Conservation (phyloP, 2,797 vertebrate genomes). For the Danio kyathit region DNA sequence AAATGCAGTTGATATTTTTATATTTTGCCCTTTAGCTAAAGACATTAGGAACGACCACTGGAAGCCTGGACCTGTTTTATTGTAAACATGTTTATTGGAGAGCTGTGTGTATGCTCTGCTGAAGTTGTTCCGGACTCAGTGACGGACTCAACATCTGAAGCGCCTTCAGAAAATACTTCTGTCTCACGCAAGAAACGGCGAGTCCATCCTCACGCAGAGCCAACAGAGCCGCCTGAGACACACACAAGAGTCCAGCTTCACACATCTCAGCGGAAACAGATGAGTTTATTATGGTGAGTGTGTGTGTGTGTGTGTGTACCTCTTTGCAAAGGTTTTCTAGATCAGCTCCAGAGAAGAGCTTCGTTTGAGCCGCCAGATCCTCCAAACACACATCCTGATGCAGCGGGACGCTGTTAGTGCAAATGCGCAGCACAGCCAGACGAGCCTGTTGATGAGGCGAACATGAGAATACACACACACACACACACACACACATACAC, state of each 20-base stretch:
- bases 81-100: not conserved
- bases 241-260: not conserved
- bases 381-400: constrained; percentile 81
- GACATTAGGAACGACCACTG: not conserved
- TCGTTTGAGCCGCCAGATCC: constrained; percentile 80
- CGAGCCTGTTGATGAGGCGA: constrained; percentile 77
- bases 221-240: constrained; percentile 87
- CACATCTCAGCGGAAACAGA: not conserved
- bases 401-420: constrained; percentile 82
- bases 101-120: constrained; percentile 79
- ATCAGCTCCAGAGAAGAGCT: constrained; percentile 92
- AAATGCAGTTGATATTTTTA: not conserved
- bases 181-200: constrained; percentile 80
- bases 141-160: constrained; percentile 85
- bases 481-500: too few species aligned
- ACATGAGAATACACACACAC: too few species aligned
- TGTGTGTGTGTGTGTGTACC: constrained; percentile 71
- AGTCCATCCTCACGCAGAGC: constrained; percentile 88
- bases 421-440: constrained; percentile 85
- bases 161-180: constrained; percentile 81
- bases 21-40: not conserved
- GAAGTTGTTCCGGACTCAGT: constrained; percentile 80
- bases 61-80: not conserved
- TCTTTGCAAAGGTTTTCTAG: constrained; percentile 94
- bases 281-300: not conserved